Percentiles rank a stretch among this genome's conserved stretches.
These are phyloP conservation scores for Cotesia vestalis DNA, from an alignment of 1,140 invertebrate species.

Conservation along the genomic window DNA sequence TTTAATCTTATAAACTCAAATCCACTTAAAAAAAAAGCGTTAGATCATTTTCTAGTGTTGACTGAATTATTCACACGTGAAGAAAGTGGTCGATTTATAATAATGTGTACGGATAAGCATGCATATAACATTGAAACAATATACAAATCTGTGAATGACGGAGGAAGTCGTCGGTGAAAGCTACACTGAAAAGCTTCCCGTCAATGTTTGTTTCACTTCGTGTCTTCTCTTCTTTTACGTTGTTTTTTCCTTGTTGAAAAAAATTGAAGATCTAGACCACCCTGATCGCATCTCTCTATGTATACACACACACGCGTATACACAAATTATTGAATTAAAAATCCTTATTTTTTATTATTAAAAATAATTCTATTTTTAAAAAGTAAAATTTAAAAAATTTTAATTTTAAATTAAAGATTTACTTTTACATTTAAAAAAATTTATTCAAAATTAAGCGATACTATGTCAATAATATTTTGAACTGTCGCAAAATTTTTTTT, in stretches of 20 bases:
- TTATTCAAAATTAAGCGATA: too few species aligned
- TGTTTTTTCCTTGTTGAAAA: constrained; percentile 5
- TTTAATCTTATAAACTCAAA: too few species aligned
- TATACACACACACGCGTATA: background rate
- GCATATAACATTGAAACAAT: constrained; percentile 26
- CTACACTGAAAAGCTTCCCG: constrained; percentile 23
- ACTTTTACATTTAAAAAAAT: too few species aligned
- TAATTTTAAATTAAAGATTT: too few species aligned
- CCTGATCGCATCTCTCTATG: background rate
- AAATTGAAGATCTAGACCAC: constrained; percentile 17
- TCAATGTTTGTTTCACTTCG: constrained; percentile 29
- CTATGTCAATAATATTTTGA: too few species aligned
- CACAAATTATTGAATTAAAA: background rate
- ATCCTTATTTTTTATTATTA: too few species aligned
- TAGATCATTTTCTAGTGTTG: background rate
- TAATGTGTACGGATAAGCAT: background rate
- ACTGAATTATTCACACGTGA: background rate
- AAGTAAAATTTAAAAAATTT: too few species aligned
- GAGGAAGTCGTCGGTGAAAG: constrained; percentile 28
- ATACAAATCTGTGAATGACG: constrained; percentile 26
- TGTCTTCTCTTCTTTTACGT: constrained; percentile 28
- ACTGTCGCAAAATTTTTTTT: too few species aligned
- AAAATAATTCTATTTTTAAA: too few species aligned
- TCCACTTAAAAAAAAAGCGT: too few species aligned
- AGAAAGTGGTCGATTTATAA: constrained; percentile 16